phyloP scores from a whole-genome alignment of 2,797 vertebrate genomes.

The Thunnus albacares region DNA sequence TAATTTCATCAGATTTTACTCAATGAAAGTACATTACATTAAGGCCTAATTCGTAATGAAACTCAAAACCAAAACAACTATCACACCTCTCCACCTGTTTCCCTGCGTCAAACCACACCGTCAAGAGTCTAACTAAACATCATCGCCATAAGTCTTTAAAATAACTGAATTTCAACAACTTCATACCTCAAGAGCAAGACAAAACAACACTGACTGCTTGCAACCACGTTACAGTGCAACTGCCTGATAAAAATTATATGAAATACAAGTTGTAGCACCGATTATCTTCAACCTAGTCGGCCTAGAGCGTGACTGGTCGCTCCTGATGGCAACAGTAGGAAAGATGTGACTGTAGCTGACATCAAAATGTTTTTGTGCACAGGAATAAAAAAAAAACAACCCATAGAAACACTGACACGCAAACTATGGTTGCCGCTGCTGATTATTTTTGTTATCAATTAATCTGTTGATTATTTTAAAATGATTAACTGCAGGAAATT shows the following conservation, averaged over 20 bases:
- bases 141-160: not conserved
- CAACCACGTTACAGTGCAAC: not conserved
- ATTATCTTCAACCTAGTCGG: not conserved
- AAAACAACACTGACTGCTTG: not conserved
- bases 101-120: not conserved
- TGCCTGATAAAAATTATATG: not conserved
- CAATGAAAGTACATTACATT: not conserved
- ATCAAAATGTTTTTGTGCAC: not conserved
- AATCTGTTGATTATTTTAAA: no score
- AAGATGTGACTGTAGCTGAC: not conserved
- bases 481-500: no score
- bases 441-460: no score
- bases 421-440: no score
- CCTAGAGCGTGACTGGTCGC: not conserved
- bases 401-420: no score
- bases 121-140: not conserved
- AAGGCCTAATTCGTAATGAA: not conserved
- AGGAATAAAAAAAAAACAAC: no score
- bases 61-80: not conserved
- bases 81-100: not conserved
- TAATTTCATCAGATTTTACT: fast-evolving
- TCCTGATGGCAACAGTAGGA: not conserved
- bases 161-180: conserved; percentile 2
- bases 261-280: not conserved
- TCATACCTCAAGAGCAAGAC: conserved; percentile 2